Percentiles rank a stretch among this genome's conserved stretches.
Conservation (phyloP, 1,140 invertebrate genomes). For the Drosophila guanche region DNA sequence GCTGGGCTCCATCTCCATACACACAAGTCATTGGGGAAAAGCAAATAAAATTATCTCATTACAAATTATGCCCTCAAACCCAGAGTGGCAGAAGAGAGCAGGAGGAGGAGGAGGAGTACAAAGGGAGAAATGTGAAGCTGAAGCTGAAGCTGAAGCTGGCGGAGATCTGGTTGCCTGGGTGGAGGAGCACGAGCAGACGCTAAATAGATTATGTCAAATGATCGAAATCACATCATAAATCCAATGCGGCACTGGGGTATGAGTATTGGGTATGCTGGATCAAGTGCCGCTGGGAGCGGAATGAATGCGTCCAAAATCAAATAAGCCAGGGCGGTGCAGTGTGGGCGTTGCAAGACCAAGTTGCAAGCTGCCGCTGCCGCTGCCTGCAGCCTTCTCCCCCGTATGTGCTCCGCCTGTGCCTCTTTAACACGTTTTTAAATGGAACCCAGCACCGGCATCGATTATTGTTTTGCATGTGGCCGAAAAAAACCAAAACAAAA, state of each 20-base stretch:
- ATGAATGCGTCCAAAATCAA: slow-evolving; percentile 80
- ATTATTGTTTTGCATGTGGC: slow-evolving; percentile 78
- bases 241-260: slow-evolving; percentile 20
- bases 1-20: slow-evolving; percentile 2
- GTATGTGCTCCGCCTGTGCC: slow-evolving; percentile 12
- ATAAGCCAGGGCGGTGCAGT: slow-evolving; percentile 70
- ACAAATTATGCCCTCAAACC: slow-evolving; percentile 76
- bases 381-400: neutral
- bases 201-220: slow-evolving; percentile 83
- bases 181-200: slow-evolving; percentile 51
- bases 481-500: neutral
- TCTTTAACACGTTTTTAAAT: slow-evolving; percentile 81
- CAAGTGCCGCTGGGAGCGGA: slow-evolving; percentile 56
- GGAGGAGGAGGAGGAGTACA: neutral
- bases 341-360: slow-evolving; percentile 51
- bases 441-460: slow-evolving; percentile 63
- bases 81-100: neutral
- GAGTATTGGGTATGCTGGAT: slow-evolving; percentile 11
- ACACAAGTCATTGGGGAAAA: slow-evolving; percentile 63
- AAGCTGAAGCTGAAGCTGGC: neutral
- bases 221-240: slow-evolving; percentile 82
- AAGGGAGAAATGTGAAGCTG: neutral
- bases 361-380: slow-evolving; percentile 12
- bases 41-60: slow-evolving; percentile 82
- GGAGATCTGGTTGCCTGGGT: neutral